phyloP scores from a whole-genome alignment of 2,797 vertebrate species.

The Telmatherina bonti region DNA sequence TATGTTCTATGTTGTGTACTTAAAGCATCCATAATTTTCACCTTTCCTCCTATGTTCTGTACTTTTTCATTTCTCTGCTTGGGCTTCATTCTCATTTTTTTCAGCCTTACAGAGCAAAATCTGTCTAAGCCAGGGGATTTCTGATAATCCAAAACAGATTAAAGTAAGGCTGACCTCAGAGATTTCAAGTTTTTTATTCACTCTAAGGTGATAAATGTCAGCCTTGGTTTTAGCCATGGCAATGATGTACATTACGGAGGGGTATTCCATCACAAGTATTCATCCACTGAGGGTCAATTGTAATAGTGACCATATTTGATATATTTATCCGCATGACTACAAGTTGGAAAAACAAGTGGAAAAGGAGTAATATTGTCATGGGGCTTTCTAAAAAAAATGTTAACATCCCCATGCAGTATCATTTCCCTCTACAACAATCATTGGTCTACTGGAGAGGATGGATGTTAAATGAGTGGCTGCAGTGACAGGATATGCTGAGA shows the following conservation, averaged over 20 bases:
- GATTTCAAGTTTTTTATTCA: constrained; percentile 45
- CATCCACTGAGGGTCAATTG: constrained; percentile 31
- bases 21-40: background rate
- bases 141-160: constrained; percentile 72
- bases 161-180: constrained; percentile 55
- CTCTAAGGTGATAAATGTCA: constrained; percentile 63
- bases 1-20: background rate
- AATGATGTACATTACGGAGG: constrained; percentile 36
- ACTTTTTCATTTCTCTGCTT: constrained; percentile 12
- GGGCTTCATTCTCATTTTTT: constrained; percentile 8
- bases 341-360: constrained; percentile 40
- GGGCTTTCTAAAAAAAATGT: constrained; percentile 34
- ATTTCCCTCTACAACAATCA: constrained; percentile 54
- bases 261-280: constrained; percentile 38
- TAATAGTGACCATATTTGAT: constrained; percentile 19
- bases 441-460: constrained; percentile 45
- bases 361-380: constrained; percentile 10
- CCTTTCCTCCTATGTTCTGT: no score
- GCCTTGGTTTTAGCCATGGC: constrained; percentile 39
- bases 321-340: constrained; percentile 38
- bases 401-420: constrained; percentile 60
- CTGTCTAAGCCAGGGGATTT: constrained; percentile 67
- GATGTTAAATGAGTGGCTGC: constrained; percentile 42
- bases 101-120: constrained; percentile 51
- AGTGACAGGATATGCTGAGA: constrained; percentile 53